Base-by-base conservation (phyloP, 2,797 vertebrate genomes). In the Anguilla obscura region DNA sequence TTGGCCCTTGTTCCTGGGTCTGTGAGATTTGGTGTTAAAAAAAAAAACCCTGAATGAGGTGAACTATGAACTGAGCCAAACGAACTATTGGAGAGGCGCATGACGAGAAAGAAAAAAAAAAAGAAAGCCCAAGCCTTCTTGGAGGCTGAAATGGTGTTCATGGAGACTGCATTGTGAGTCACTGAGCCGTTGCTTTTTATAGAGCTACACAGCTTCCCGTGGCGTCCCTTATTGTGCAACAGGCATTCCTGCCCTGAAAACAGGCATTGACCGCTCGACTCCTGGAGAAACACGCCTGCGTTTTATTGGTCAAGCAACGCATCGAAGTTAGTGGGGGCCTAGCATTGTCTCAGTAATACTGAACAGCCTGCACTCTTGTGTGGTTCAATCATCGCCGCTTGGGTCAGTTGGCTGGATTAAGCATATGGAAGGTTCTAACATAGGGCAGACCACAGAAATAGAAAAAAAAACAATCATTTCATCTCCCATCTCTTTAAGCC, bases 181-280 rank as follows among this genome's bases (percentile, higher is more conserved):
- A 93, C 91, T 94, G 91, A 95, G 92, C 92, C 90, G 86, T 95
- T 94, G 90, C 89, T 89, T 93, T 94, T 95, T 91, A 94, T 90
- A 89, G 92, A 94, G 92, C 90, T 94, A 93, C 93, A 92, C 93
- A 93, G 93, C 93, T 94, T 96, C 94, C 94, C 93, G 92, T 90
- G 92, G 90, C 89, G 93, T 89, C 89, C 87, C 88, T 89, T 89
- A 93, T 93, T 95, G 92, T 95, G 92, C 89, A 89, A 86, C 85
- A 85, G 82, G 87, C 91, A 90, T 88, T 94, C 89, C 92, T 93
- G 89, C 89, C 90, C 91, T 74, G 90, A 94, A 90, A 92, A 92
- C 92, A 91, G 91, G 91, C 90, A 93, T 88, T 93, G 92, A 92
- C 92, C 88, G 85, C 89, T 93, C 84, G 88, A 84, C 87, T 90